A percentile compares a stretch with the other conserved stretches of the same genome.
Evolutionary conservation across 2,113 vertebrate genomes (phyloP).

Genomic region (Gallinago jamesoni): DNA sequence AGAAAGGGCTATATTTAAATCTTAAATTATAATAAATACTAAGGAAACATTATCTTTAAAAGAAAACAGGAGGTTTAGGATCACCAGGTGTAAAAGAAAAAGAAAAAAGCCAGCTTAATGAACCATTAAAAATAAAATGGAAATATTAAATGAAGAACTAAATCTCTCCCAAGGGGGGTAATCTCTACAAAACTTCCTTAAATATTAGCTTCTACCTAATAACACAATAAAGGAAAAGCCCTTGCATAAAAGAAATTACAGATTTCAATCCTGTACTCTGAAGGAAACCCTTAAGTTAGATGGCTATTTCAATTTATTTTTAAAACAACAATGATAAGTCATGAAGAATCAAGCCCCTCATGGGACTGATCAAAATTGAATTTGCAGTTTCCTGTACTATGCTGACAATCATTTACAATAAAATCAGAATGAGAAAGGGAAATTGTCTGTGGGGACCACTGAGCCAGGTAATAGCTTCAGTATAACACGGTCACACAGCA

Average conservation of each 20-base stretch:
- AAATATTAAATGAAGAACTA: constrained; percentile 32
- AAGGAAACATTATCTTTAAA: constrained; percentile 49
- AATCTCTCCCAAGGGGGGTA: not conserved
- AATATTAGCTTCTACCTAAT: constrained; percentile 17
- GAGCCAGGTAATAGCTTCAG: constrained; percentile 72
- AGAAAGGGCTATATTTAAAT: constrained; percentile 50
- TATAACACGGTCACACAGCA: constrained; percentile 60
- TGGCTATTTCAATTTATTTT: constrained; percentile 18
- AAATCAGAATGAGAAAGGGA: constrained; percentile 67
- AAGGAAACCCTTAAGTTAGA: constrained; percentile 14
- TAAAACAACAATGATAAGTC: constrained; percentile 10
- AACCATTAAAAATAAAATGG: constrained; percentile 29
- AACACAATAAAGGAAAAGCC: constrained; percentile 2
- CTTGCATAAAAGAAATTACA: not conserved
- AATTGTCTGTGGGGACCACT: constrained; percentile 68
- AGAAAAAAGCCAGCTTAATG: not conserved
- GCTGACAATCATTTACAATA: constrained; percentile 68
- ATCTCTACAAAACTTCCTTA: not conserved
- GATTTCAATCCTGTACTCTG: not conserved
- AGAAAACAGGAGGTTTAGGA: constrained; percentile 34
- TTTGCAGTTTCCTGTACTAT: constrained; percentile 46
- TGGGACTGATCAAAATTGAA: constrained; percentile 60
- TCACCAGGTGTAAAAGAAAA: not conserved
- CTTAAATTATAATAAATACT: constrained; percentile 50
- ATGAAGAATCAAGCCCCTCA: constrained; percentile 19